Conservation (phyloP, 1,140 invertebrate genomes). For the Idris sp. region DNA sequence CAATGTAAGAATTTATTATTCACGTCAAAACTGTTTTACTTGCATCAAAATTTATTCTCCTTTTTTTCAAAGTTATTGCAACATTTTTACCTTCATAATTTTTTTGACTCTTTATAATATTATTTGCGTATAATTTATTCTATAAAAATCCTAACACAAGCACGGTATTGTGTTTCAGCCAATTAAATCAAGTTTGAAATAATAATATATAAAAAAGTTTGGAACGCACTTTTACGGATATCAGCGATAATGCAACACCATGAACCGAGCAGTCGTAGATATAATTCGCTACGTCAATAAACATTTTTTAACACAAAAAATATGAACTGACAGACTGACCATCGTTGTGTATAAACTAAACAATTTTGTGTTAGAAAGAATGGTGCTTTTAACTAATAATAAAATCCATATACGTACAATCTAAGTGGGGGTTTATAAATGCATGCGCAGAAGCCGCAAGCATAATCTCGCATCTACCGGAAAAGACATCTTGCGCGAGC, state of each 20-base stretch:
- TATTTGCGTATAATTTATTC: no score
- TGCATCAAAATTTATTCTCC: no score
- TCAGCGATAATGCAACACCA: constrained; percentile 29
- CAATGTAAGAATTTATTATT: no score
- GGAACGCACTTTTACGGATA: constrained; percentile 39
- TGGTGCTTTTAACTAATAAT: constrained; percentile 27
- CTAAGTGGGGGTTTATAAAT: constrained; percentile 19
- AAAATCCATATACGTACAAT: constrained; percentile 1
- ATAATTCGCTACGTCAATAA: constrained; percentile 43
- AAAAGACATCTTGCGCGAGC: constrained; percentile 39
- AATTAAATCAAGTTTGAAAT: no score
- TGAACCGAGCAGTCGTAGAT: constrained; percentile 33
- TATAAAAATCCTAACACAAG: no score
- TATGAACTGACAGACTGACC: constrained; percentile 33
- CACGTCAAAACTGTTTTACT: no score
- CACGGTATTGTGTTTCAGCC: no score
- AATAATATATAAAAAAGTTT: no score
- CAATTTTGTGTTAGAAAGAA: constrained; percentile 26
- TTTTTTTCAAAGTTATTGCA: no score
- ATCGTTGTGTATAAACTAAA: constrained; percentile 48
- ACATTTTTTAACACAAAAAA: constrained; percentile 20
- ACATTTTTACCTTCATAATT: no score
- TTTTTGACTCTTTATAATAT: no score
- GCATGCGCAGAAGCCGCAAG: constrained; percentile 19
- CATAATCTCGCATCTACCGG: constrained; percentile 41